A percentile compares a stretch with the other conserved stretches of the same genome.
phyloP scores from a whole-genome alignment of 2,113 vertebrate genomes.

The Melanerpes aurifrons region DNA sequence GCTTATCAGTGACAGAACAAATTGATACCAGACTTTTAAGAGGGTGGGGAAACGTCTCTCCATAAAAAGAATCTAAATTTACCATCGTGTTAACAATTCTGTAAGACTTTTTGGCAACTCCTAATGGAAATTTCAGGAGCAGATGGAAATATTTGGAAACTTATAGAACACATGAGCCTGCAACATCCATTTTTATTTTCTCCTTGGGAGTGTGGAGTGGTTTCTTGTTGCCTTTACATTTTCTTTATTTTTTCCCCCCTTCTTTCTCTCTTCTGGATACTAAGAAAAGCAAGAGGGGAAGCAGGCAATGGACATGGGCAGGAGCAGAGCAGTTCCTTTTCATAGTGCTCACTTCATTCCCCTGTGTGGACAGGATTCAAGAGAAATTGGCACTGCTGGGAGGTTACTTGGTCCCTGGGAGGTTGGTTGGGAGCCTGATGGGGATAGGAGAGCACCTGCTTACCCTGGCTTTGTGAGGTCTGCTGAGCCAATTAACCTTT shows the following conservation, averaged over 20 bases:
- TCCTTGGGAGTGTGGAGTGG: constrained; percentile 55
- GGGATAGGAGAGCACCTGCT: not conserved
- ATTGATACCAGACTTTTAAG: constrained; percentile 65
- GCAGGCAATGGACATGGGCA: not conserved
- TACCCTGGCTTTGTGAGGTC: not conserved
- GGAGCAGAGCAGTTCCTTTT: not conserved
- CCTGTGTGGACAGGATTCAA: constrained; percentile 10
- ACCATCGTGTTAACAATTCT: constrained; percentile 74
- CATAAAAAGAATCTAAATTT: constrained; percentile 72
- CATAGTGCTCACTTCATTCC: not conserved
- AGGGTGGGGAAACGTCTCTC: constrained; percentile 68
- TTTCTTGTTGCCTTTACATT: constrained; percentile 56
- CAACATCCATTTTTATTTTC: constrained; percentile 76
- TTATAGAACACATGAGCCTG: constrained; percentile 71
- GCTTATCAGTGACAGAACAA: constrained; percentile 67
- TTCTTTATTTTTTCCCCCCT: not conserved
- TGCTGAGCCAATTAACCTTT: not conserved
- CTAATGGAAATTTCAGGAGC: constrained; percentile 78
- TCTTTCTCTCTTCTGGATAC: constrained; percentile 46
- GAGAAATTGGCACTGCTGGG: not conserved
- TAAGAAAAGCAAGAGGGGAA: constrained; percentile 65
- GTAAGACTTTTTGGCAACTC: constrained; percentile 75
- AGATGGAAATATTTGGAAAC: constrained; percentile 82
- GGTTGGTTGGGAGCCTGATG: not conserved
- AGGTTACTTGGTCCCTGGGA: not conserved